phyloP scores from a whole-genome alignment of 2,888 invertebrate genomes.

The Nomada ferruginata region DNA sequence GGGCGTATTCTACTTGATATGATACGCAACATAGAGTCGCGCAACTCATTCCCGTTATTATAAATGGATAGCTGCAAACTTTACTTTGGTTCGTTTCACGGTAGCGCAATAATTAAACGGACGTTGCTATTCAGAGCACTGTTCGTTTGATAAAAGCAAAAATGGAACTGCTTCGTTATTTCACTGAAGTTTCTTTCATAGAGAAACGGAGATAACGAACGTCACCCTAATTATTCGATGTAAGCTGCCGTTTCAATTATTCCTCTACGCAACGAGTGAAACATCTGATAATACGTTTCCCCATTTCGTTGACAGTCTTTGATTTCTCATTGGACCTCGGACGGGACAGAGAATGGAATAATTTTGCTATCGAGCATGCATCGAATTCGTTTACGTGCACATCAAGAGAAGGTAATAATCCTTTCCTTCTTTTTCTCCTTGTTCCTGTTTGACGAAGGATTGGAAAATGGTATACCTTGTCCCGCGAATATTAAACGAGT shows the following conservation, averaged over 20 bases:
- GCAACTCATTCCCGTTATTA: neutral
- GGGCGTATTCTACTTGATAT: conserved; percentile 5
- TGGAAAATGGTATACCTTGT: neutral
- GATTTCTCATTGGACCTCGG: neutral
- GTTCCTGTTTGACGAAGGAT: neutral
- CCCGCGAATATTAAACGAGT: neutral
- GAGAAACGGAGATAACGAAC: conserved; percentile 18
- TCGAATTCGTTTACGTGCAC: neutral
- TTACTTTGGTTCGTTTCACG: neutral
- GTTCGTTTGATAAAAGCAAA: neutral
- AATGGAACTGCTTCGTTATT: conserved; percentile 2
- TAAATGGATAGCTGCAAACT: neutral
- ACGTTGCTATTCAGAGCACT: neutral
- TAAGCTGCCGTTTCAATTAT: conserved; percentile 25
- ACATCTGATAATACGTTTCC: no score
- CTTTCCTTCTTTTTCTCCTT: neutral
- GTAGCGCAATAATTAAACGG: conserved; percentile 30
- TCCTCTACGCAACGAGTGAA: neutral
- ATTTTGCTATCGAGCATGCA: neutral
- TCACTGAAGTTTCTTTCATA: neutral
- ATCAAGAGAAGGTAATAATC: neutral
- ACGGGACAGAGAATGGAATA: neutral
- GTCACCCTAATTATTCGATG: conserved; percentile 16
- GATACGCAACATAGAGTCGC: neutral
- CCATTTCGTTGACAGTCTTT: neutral